Percentiles rank a stretch among this genome's conserved stretches.
Evolutionary conservation across 2,888 invertebrate genomes (phyloP).

Genomic region (Scaptomyza tumidula): DNA sequence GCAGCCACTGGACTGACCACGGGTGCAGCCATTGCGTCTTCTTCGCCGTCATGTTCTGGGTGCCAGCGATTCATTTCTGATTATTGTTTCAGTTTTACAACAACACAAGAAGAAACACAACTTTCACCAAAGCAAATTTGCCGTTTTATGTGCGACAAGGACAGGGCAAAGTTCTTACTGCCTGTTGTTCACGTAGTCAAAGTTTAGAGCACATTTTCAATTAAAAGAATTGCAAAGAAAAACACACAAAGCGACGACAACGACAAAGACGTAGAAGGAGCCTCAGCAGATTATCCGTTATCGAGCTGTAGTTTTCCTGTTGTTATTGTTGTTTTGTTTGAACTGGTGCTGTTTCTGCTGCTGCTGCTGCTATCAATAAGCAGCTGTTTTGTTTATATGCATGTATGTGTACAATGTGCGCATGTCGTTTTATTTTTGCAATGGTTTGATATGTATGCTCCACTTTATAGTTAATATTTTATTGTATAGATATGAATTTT

Average conservation of each 20-base stretch:
- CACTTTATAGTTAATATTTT: slow-evolving; percentile 18
- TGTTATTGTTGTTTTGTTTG: slow-evolving; percentile 10
- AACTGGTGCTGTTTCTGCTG: slow-evolving; percentile 5
- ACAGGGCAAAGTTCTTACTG: slow-evolving; percentile 43
- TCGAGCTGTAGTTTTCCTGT: slow-evolving; percentile 15
- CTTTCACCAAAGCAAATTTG: slow-evolving; percentile 34
- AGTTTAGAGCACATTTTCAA: slow-evolving; percentile 28
- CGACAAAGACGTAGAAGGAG: slow-evolving; percentile 3
- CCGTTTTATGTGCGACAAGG: slow-evolving; percentile 15
- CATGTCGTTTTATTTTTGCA: slow-evolving; percentile 10
- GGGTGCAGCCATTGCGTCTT: slow-evolving; percentile 76
- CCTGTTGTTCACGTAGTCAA: slow-evolving; percentile 20
- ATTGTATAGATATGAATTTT: slow-evolving; percentile 11
- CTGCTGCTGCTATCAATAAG: slow-evolving; percentile 31
- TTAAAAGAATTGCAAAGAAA: slow-evolving; percentile 17
- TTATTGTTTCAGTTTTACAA: slow-evolving; percentile 2
- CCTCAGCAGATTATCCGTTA: slow-evolving; percentile 14
- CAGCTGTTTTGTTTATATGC: slow-evolving; percentile 34
- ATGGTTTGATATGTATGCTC: neutral
- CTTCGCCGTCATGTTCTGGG: slow-evolving; percentile 85
- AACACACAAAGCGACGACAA: neutral
- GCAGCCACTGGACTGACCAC: slow-evolving; percentile 40
- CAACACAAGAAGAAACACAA: slow-evolving; percentile 5
- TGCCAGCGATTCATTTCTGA: slow-evolving; percentile 88
- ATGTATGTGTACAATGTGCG: slow-evolving; percentile 13